These are phyloP conservation scores for Epinotia ramella DNA, from an alignment of 2,888 invertebrate genomes.

Conservation along the genomic window DNA sequence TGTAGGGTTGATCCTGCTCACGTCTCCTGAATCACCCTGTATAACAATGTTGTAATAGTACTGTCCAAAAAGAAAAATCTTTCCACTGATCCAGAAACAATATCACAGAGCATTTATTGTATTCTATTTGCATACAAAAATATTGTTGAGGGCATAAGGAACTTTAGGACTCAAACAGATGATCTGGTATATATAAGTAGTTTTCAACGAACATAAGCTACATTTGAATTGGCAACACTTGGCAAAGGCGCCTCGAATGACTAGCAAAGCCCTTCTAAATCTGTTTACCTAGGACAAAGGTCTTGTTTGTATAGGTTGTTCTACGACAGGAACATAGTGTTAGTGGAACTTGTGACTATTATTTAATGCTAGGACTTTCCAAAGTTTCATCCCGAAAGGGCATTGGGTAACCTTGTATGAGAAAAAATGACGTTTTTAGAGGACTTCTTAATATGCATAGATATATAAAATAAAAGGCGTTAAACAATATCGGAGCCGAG, in stretches of 20 bases:
- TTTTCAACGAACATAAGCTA: constrained; percentile 16
- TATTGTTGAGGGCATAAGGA: background rate
- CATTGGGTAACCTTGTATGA: too few relatives aligned
- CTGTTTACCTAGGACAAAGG: constrained; percentile 55
- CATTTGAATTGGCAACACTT: constrained; percentile 31
- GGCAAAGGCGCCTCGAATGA: constrained; percentile 10
- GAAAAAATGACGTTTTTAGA: too few relatives aligned
- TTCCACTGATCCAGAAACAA: background rate
- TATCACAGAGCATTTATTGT: background rate
- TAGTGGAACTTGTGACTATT: constrained; percentile 38
- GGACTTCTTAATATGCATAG: too few relatives aligned
- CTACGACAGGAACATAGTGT: constrained; percentile 35
- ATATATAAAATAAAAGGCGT: too few relatives aligned
- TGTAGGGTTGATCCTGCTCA: too few relatives aligned
- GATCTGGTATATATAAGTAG: constrained; percentile 18
- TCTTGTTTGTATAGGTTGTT: constrained; percentile 50
- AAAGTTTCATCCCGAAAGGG: background rate
- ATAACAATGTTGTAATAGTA: too few relatives aligned
- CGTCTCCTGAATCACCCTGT: too few relatives aligned
- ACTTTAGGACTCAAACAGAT: background rate
- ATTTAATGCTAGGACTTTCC: constrained; percentile 29
- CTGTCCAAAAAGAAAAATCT: background rate
- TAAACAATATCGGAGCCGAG: too few relatives aligned
- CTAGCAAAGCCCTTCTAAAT: constrained; percentile 49
- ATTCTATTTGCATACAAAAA: background rate